phyloP scores from a whole-genome alignment of 2,888 invertebrate species.

The Catonia carolina region DNA sequence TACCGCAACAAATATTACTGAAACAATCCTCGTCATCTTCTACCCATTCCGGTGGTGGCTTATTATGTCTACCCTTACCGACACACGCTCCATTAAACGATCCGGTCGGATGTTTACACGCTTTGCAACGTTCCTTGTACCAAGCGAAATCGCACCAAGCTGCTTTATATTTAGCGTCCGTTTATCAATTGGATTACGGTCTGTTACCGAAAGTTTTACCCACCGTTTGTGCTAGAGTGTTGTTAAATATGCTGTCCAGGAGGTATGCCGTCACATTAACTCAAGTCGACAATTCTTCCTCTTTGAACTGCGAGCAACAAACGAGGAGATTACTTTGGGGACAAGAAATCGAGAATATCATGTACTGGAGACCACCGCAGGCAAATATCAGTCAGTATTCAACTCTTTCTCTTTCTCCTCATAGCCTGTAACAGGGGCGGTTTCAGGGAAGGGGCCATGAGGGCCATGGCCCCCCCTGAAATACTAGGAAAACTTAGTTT shows the following conservation, averaged over 20 bases:
- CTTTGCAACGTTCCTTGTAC: conserved; percentile 41
- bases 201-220: conserved; percentile 57
- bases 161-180: conserved; percentile 49
- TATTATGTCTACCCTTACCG: conserved; percentile 59
- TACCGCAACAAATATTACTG: conserved; percentile 52
- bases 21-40: conserved; percentile 46
- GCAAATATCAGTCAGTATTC: conserved; percentile 62
- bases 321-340: conserved; percentile 51
- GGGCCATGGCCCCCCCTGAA: too few relatives aligned
- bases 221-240: conserved; percentile 48
- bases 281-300: conserved; percentile 42
- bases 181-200: conserved; percentile 50
- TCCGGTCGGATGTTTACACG: conserved; percentile 40
- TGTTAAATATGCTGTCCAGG: conserved; percentile 58
- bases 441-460: too few relatives aligned
- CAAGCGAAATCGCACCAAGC: conserved; percentile 43
- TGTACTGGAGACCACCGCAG: conserved; percentile 70
- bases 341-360: conserved; percentile 53
- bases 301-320: conserved; percentile 40
- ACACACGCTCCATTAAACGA: conserved; percentile 44
- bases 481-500: too few relatives aligned
- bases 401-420: background rate
- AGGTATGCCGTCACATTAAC: conserved; percentile 61
- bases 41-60: conserved; percentile 51
- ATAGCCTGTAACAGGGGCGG: too few relatives aligned